Evolutionary conservation across 2,113 vertebrate species (phyloP), one percentile per base, ranked within the genome.

Genomic region (Piaya cayana): DNA sequence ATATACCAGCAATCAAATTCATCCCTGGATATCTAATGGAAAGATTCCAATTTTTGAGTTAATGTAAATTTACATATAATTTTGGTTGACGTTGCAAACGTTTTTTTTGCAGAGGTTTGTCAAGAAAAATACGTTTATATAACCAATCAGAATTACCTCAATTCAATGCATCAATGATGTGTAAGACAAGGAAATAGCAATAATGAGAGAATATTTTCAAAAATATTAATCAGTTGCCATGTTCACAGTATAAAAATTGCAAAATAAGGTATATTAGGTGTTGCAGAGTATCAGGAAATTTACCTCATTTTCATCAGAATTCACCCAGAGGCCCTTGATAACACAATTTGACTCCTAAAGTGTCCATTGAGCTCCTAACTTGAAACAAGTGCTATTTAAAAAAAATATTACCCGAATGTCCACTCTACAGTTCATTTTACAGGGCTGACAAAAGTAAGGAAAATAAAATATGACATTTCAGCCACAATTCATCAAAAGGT

Each of bases 401-500:
- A 45, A 45, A 79, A 7, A 32, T 68, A 3, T 29, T 93, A 55
- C 32, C 53, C 8, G 59, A 71, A 68, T 32, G 65, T 90, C 69
- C 85, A 47, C 36, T 20, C 36, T 19, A n/a, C 13, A 64, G 29
- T 49, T 74, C 3, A 5, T 80, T 93, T 93, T 39, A 91, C 15
- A 9, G 50, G 37, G n/a, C 59, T 82, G 81, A 63, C 85, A 85
- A 82, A 7, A 76, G 13, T 32, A 47, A 79, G 23, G 29, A 71
- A 89, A 93, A 95, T 32, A 71, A 91, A 93, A 76, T 18, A 50
- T 16, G 30, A 27, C 23, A 56, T 86, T 92, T 96, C 59, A 64
- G 42, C 19, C 79, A 56, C 36, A 88, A 86, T 75, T 71, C 62
- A 82, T 49, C 65, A 37, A 62, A 86, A 82, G 36, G 13, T 37